Evolutionary conservation across 2,113 vertebrate species (phyloP).

Genomic region (Camelus dromedarius): DNA sequence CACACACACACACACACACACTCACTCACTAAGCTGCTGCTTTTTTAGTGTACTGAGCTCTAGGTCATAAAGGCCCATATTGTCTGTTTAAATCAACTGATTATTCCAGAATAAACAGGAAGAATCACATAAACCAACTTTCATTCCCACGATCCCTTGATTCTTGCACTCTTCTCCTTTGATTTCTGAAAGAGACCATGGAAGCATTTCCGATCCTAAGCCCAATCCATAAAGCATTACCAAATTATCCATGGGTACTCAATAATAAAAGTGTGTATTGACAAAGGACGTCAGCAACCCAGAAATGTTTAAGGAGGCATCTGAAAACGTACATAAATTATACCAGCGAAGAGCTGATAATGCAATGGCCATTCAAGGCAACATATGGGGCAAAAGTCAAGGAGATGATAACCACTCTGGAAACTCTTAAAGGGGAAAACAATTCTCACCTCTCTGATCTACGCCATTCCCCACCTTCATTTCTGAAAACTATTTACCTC

Average conservation of each 20-base stretch:
- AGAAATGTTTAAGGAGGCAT: not conserved
- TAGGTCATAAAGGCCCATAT: not conserved
- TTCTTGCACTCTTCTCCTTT: not conserved
- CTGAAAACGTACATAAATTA: not conserved
- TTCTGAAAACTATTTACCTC: constrained; percentile 26
- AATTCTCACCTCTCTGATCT: not conserved
- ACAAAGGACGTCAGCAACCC: not conserved
- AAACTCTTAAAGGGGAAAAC: not conserved
- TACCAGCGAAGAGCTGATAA: not conserved
- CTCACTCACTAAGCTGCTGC: not conserved
- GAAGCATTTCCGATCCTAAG: not conserved
- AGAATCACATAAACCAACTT: not conserved
- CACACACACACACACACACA: not conserved
- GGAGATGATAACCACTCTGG: not conserved
- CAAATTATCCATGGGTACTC: constrained; percentile 23
- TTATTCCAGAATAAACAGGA: not conserved
- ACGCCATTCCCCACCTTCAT: not conserved
- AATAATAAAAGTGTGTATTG: not conserved
- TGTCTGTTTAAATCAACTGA: not conserved
- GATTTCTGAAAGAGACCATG: not conserved
- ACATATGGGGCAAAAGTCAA: not conserved
- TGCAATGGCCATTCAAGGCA: not conserved
- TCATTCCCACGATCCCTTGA: not conserved
- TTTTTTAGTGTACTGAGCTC: not conserved
- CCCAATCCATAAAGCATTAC: not conserved